Conservation (phyloP, 1,140 invertebrate genomes). For the Ditylenchus dipsaci region DNA sequence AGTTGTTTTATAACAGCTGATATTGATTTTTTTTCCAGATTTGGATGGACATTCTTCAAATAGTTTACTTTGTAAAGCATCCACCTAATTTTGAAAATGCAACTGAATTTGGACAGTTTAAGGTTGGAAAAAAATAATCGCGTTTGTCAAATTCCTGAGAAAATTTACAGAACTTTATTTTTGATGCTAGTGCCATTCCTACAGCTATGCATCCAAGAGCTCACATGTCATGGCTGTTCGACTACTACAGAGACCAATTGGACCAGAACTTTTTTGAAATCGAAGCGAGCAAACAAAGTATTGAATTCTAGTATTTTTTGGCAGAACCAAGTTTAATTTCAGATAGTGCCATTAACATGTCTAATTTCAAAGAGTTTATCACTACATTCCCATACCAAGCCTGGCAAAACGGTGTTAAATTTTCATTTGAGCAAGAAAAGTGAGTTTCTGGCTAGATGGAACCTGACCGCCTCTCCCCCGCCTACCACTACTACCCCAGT, state of each 20-base stretch:
- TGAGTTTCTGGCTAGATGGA: too few relatives aligned
- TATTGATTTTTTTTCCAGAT: conserved; percentile 19
- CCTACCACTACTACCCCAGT: too few relatives aligned
- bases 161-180: conserved; percentile 34
- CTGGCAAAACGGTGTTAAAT: conserved; percentile 32
- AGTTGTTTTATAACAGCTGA: too few relatives aligned
- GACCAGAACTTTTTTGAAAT: conserved; percentile 25
- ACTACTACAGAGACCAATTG: conserved; percentile 34
- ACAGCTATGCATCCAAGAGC: conserved; percentile 25
- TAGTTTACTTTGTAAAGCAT: conserved; percentile 31
- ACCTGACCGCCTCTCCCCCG: too few relatives aligned
- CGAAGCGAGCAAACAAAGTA: background rate
- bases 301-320: background rate
- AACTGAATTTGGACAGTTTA: conserved; percentile 19
- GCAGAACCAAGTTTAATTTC: background rate
- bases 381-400: conserved; percentile 40
- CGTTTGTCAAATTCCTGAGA: conserved; percentile 12
- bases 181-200: conserved; percentile 26
- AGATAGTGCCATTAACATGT: conserved; percentile 29
- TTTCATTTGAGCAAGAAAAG: background rate
- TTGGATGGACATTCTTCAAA: conserved; percentile 45
- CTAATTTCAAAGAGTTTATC: conserved; percentile 38
- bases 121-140: conserved; percentile 27
- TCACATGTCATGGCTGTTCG: conserved; percentile 41
- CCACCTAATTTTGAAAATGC: conserved; percentile 37